Percentiles rank a stretch among this genome's conserved stretches.
Conservation (phyloP, 2,888 invertebrate genomes). For the Apoda limacodes region DNA sequence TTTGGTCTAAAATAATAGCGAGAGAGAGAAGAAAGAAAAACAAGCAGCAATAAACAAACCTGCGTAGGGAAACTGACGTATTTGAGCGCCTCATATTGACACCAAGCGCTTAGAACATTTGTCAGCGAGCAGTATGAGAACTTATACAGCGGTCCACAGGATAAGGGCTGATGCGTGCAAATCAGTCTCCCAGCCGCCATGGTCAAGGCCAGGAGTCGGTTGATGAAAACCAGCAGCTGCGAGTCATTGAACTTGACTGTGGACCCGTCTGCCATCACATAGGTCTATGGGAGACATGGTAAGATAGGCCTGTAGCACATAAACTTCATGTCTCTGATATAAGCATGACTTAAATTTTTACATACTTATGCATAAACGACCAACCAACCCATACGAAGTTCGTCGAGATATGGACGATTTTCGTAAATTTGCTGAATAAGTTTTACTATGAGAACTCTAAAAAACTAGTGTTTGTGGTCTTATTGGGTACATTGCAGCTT, state of each 20-base stretch:
- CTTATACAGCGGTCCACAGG: conserved; percentile 90
- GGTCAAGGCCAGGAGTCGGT: conserved; percentile 87
- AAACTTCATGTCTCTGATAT: too few relatives aligned
- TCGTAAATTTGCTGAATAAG: too few relatives aligned
- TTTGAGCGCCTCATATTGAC: conserved; percentile 98
- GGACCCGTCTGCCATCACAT: conserved; percentile 73
- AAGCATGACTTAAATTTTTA: too few relatives aligned
- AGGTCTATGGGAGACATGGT: conserved; percentile 64
- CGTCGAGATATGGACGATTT: too few relatives aligned
- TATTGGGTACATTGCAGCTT: too few relatives aligned
- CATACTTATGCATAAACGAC: too few relatives aligned
- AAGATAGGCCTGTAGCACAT: too few relatives aligned
- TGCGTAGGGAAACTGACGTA: conserved; percentile 98
- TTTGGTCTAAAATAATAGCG: too few relatives aligned
- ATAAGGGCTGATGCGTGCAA: conserved; percentile 71
- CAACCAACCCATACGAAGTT: too few relatives aligned
- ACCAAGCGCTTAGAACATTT: conserved; percentile 99
- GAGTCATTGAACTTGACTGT: conserved; percentile 88
- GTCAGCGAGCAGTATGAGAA: conserved; percentile 97
- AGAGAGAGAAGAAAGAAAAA: conserved; percentile 1
- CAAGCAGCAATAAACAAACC: conserved; percentile 63
- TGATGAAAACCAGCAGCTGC: conserved; percentile 96
- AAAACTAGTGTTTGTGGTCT: too few relatives aligned
- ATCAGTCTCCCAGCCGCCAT: conserved; percentile 75
- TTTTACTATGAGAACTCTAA: too few relatives aligned